Conservation (phyloP, 2,797 vertebrate species). For the Tolypeutes matacus region DNA sequence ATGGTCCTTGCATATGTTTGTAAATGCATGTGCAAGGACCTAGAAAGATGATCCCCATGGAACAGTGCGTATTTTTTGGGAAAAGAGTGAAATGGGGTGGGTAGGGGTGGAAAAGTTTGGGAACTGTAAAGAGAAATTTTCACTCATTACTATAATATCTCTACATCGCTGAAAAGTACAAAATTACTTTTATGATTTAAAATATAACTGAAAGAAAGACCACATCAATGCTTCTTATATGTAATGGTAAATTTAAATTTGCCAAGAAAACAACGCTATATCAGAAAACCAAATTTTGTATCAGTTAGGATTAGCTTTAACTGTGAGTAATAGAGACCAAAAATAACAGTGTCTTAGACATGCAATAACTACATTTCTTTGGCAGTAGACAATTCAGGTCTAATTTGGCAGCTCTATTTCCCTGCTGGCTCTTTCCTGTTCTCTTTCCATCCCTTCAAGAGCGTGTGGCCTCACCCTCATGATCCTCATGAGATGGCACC, state of each 20-base stretch:
- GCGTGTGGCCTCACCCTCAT: neutral
- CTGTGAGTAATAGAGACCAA: neutral
- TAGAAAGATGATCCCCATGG: neutral
- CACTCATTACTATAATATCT: constrained; percentile 9
- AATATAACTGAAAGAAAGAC: constrained; percentile 56
- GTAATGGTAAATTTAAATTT: constrained; percentile 60
- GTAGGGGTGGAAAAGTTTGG: neutral
- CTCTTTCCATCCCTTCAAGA: neutral
- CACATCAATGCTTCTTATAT: neutral
- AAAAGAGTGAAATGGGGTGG: neutral
- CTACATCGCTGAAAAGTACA: constrained; percentile 23
- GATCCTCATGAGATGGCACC: neutral
- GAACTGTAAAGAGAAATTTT: constrained; percentile 6
- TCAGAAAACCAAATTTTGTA: constrained; percentile 10
- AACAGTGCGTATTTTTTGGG: neutral
- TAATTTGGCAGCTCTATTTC: neutral
- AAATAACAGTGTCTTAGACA: neutral
- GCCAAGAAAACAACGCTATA: constrained; percentile 24
- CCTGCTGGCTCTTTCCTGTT: neutral
- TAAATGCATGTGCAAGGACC: neutral
- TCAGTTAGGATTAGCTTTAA: neutral
- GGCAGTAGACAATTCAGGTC: neutral
- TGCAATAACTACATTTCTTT: neutral
- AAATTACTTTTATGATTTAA: constrained; percentile 65
- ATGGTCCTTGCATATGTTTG: neutral